These are phyloP conservation scores for Ditylenchus dipsaci DNA, from an alignment of 1,140 invertebrate species.

Conservation along the genomic window DNA sequence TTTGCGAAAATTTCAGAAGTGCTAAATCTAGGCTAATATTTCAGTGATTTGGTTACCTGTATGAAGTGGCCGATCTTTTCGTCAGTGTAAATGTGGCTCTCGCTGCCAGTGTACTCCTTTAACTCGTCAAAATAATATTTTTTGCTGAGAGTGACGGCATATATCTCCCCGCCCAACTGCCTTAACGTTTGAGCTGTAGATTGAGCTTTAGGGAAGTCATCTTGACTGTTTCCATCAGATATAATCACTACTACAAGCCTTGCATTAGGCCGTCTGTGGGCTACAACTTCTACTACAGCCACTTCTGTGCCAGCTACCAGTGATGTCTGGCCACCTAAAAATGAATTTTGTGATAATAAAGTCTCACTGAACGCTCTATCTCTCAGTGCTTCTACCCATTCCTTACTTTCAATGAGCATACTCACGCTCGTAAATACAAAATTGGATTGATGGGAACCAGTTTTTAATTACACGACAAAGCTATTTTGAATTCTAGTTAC, in stretches of 20 bases:
- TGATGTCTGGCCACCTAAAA: slow-evolving; percentile 28
- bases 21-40: too few species aligned
- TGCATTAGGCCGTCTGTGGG: slow-evolving; percentile 3
- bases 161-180: slow-evolving; percentile 31
- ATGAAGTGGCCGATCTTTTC: slow-evolving; percentile 38
- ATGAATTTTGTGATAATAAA: background rate
- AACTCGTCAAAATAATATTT: slow-evolving; percentile 42
- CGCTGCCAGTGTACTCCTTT: slow-evolving; percentile 37
- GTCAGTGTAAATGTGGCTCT: slow-evolving; percentile 34
- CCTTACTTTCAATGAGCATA: slow-evolving; percentile 14
- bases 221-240: slow-evolving; percentile 48
- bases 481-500: too few species aligned
- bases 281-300: slow-evolving; percentile 27
- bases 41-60: too few species aligned
- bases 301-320: slow-evolving; percentile 28
- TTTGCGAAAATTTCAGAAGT: too few species aligned
- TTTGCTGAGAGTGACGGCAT: slow-evolving; percentile 43
- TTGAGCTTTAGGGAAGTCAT: slow-evolving; percentile 43
- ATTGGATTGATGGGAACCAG: too few species aligned
- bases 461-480: too few species aligned
- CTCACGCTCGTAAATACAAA: too few species aligned
- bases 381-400: background rate
- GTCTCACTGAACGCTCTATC: background rate
- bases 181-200: slow-evolving; percentile 28
- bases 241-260: slow-evolving; percentile 41